Conservation (phyloP, 2,888 invertebrate species). For the Rhagonycha fulva region DNA sequence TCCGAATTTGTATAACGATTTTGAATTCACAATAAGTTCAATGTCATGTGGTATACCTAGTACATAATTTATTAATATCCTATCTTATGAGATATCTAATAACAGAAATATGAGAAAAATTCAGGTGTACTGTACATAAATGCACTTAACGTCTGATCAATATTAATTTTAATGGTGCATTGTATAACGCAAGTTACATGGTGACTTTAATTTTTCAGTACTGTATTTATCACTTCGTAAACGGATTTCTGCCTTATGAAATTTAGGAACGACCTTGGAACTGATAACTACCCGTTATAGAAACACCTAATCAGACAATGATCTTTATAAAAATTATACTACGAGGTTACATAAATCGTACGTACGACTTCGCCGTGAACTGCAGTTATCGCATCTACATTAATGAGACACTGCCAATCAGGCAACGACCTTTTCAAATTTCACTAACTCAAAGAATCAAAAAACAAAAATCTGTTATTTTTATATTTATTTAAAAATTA, state of each 20-base stretch:
- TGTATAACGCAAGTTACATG: not conserved
- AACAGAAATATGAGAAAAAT: slow-evolving; percentile 15
- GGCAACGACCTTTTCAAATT: not conserved
- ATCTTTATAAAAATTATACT: not conserved
- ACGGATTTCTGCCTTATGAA: not conserved
- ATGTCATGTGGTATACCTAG: slow-evolving; percentile 15
- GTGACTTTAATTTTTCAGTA: not conserved
- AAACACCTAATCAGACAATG: not conserved
- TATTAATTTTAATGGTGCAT: not conserved
- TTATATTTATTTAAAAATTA: no score
- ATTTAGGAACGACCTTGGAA: not conserved
- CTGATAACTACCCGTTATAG: not conserved
- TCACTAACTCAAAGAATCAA: not conserved
- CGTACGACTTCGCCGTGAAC: not conserved
- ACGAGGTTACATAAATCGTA: not conserved
- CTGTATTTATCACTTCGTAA: not conserved
- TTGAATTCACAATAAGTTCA: slow-evolving; percentile 16
- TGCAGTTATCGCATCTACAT: not conserved
- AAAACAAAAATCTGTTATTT: no score
- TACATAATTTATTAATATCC: slow-evolving; percentile 5
- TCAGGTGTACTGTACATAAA: slow-evolving; percentile 9
- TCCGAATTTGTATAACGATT: not conserved
- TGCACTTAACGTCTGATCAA: slow-evolving; percentile 4
- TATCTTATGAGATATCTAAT: not conserved
- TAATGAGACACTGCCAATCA: not conserved